A percentile compares a stretch with the other conserved stretches of the same genome.
These are phyloP conservation scores for Limnephilus lunatus DNA, from an alignment of 2,888 invertebrate species.

Conservation along the genomic window DNA sequence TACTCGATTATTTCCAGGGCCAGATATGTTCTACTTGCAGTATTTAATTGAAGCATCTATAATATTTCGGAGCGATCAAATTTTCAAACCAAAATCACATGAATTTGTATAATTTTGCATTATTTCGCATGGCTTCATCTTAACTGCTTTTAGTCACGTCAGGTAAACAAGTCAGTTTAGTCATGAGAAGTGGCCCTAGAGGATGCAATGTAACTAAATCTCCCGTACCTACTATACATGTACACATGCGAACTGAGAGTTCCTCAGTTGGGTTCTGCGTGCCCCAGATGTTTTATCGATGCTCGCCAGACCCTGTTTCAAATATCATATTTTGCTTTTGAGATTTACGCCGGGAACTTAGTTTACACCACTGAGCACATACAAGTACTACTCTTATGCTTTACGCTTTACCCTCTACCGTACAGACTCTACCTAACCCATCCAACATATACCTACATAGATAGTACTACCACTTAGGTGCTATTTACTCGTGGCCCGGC, in stretches of 20 bases:
- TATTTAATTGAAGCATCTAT: too few relatives aligned
- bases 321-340: slow-evolving; percentile 33
- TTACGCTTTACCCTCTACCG: background rate
- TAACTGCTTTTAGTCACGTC: background rate
- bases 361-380: background rate
- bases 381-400: background rate
- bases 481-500: too few relatives aligned
- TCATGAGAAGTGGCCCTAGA: slow-evolving; percentile 19
- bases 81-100: too few relatives aligned
- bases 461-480: background rate
- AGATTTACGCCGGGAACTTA: slow-evolving; percentile 8
- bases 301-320: slow-evolving; percentile 20
- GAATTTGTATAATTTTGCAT: too few relatives aligned
- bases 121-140: too few relatives aligned
- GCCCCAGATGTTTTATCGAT: slow-evolving; percentile 31
- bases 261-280: background rate
- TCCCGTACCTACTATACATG: background rate
- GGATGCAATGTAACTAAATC: background rate
- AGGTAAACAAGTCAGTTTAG: slow-evolving; percentile 38
- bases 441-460: too few relatives aligned
- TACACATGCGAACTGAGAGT: background rate
- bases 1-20: too few relatives aligned
- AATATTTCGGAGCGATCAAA: too few relatives aligned
- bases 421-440: background rate
- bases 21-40: too few relatives aligned